phyloP scores from a whole-genome alignment of 2,113 vertebrate species.

The Dendropsophus ebraccatus region DNA sequence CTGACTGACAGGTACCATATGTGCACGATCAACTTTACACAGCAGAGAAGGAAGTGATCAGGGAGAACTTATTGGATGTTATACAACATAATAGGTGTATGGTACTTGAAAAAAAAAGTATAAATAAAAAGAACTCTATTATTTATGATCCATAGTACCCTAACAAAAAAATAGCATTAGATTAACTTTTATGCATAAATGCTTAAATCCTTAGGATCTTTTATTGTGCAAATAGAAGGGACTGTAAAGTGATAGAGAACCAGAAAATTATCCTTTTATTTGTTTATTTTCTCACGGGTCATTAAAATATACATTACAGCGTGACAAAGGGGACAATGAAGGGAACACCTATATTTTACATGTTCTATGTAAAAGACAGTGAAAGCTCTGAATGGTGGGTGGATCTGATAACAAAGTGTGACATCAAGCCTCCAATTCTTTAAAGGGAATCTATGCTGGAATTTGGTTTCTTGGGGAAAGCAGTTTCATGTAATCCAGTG shows the following conservation, averaged over 20 bases:
- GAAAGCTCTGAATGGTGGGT: slow-evolving; percentile 1
- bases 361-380: neutral
- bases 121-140: neutral
- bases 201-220: neutral
- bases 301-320: slow-evolving; percentile 55
- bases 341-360: slow-evolving; percentile 40
- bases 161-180: neutral
- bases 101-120: neutral
- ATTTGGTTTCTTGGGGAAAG: neutral
- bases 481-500: slow-evolving; percentile 2
- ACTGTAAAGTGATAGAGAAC: slow-evolving; percentile 35
- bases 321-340: slow-evolving; percentile 32
- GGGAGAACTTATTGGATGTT: neutral
- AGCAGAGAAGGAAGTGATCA: neutral
- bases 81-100: too few species aligned
- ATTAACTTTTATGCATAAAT: neutral
- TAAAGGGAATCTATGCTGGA: slow-evolving; percentile 19
- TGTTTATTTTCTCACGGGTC: slow-evolving; percentile 41
- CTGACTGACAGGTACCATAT: too few species aligned
- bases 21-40: neutral
- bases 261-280: slow-evolving; percentile 19
- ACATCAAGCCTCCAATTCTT: slow-evolving; percentile 13
- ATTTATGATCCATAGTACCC: neutral
- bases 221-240: slow-evolving; percentile 11
- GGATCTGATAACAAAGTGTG: slow-evolving; percentile 14